Base-by-base conservation (phyloP, 1,140 invertebrate species). In the Phthorimaea operculella region DNA sequence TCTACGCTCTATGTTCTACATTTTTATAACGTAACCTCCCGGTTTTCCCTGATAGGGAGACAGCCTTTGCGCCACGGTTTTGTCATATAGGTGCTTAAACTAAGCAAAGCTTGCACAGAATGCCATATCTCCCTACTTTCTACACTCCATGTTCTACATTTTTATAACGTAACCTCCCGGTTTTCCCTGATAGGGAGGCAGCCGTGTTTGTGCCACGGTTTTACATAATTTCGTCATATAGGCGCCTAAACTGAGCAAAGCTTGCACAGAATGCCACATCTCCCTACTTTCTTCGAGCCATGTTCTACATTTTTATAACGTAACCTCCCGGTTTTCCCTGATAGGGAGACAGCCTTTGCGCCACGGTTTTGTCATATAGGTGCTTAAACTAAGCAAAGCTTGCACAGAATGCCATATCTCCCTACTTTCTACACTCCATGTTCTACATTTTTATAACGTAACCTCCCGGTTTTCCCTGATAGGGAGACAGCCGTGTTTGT, bases 241-340 rank as follows among this genome's bases (percentile, higher is more conserved):
- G n/a, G n/a, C n/a, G n/a, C n/a, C n/a, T n/a, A n/a, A n/a, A n/a
- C n/a, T n/a, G n/a, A n/a, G n/a, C n/a, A n/a, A n/a, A n/a, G n/a
- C n/a, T n/a, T n/a, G n/a, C n/a, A n/a, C n/a, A n/a, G n/a, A n/a
- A n/a, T n/a, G n/a, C n/a, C n/a, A n/a, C n/a, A n/a, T n/a, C n/a
- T n/a, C n/a, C n/a, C n/a, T n/a, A n/a, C n/a, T n/a, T n/a, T 83
- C 80, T 81, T 78, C 77, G 76, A 71, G 66, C 72, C 63, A 73
- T 76, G 76, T 78, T 72, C 76, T 76, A 80, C 74, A 81, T 81
- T 81, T 83, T 83, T 83, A 83, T 81, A 83, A 80, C 71, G 33
- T 34, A 34, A 34, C 33, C 33, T 34, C 33, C 6, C 6, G 6
- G 33, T 34, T 34, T 34, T 11, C 33, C 6, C 33, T n/a, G n/a